These are phyloP conservation scores for Grus americana DNA, from an alignment of 2,113 vertebrate genomes.

Conservation along the genomic window DNA sequence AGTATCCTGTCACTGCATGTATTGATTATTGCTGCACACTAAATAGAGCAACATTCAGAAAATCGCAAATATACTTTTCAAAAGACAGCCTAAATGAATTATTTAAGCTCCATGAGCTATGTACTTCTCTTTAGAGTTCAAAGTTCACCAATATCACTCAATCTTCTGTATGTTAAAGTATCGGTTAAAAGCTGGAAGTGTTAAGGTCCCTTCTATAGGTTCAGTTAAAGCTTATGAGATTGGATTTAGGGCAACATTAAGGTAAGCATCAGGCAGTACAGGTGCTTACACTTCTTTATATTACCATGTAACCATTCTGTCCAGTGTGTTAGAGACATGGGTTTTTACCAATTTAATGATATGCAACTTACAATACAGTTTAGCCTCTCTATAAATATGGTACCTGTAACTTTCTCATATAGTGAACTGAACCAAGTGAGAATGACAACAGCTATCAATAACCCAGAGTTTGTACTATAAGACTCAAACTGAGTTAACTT, in stretches of 20 bases:
- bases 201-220: neutral
- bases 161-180: neutral
- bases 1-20: neutral
- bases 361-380: fast-evolving
- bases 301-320: neutral
- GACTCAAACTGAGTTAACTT: neutral
- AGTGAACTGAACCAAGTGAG: neutral
- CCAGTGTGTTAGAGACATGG: neutral
- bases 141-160: neutral
- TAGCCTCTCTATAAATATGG: neutral
- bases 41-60: neutral
- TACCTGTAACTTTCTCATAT: neutral
- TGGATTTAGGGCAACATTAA: neutral
- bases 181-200: neutral
- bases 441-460: neutral
- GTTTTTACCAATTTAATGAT: neutral
- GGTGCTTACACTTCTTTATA: neutral
- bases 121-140: neutral
- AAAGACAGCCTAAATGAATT: neutral
- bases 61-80: neutral
- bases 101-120: neutral
- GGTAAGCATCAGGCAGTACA: neutral
- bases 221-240: neutral
- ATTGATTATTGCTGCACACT: neutral
- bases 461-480: neutral